A percentile compares a stretch with the other conserved stretches of the same genome.
These are phyloP conservation scores for Dicycla oo DNA, from an alignment of 2,888 invertebrate species.

Conservation along the genomic window DNA sequence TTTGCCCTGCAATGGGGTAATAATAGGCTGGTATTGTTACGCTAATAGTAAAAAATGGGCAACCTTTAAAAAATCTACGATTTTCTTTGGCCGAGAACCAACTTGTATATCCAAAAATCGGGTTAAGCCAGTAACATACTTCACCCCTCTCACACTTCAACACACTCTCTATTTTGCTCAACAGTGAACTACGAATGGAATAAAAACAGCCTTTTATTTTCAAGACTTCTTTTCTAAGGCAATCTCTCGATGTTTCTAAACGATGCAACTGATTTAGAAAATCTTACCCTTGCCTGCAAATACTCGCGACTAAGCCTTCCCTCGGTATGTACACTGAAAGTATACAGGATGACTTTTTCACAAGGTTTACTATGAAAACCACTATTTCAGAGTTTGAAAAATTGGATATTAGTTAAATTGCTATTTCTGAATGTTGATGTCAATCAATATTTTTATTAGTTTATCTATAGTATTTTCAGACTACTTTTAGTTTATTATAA, in stretches of 20 bases:
- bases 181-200: slow-evolving; percentile 1
- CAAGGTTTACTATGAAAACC: background rate
- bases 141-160: slow-evolving; percentile 8
- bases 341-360: slow-evolving; percentile 22
- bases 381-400: background rate
- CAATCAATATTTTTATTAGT: background rate
- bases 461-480: background rate
- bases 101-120: background rate
- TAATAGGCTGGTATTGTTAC: too few relatives aligned
- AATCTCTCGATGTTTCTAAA: slow-evolving; percentile 48
- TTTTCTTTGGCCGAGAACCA: background rate
- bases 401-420: background rate
- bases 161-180: slow-evolving; percentile 2
- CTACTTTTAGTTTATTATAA: background rate
- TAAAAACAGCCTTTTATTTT: slow-evolving; percentile 6
- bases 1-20: too few relatives aligned
- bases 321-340: slow-evolving; percentile 24
- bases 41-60: too few relatives aligned
- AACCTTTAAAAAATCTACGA: background rate
- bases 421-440: background rate
- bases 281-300: slow-evolving; percentile 43
- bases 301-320: slow-evolving; percentile 21
- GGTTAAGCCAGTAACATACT: background rate
- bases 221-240: slow-evolving; percentile 25
- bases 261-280: slow-evolving; percentile 51